Conservation (phyloP, 2,888 invertebrate genomes). For the Helobdella robusta region DNA sequence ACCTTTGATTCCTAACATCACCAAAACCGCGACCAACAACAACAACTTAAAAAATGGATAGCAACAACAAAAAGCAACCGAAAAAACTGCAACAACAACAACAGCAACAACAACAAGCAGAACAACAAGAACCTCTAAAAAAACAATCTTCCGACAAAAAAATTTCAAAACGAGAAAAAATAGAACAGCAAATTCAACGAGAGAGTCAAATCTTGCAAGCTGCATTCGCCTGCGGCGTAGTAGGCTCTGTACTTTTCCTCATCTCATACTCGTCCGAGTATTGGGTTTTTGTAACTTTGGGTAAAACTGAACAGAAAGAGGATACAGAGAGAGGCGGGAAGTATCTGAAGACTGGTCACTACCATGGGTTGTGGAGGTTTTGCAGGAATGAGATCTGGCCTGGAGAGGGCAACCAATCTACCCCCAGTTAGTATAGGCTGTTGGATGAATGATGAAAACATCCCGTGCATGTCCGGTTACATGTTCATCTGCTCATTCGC, state of each 20-base stretch:
- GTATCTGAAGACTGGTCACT: conserved; percentile 25
- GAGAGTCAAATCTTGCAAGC: conserved; percentile 17
- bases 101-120: neutral
- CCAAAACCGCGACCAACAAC: no score
- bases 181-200: neutral
- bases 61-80: neutral
- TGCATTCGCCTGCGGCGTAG: conserved; percentile 20
- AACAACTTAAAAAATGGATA: no score
- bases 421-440: no score
- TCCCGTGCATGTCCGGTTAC: no score
- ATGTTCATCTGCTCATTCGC: no score
- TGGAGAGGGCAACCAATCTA: neutral
- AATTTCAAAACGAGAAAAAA: neutral
- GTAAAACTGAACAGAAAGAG: neutral
- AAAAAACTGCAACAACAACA: neutral
- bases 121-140: neutral
- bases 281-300: conserved; percentile 25
- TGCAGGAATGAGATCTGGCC: conserved; percentile 26
- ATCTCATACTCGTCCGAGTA: conserved; percentile 23
- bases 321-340: conserved; percentile 18
- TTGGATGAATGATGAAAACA: no score
- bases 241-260: conserved; percentile 24
- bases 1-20: no score
- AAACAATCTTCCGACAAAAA: neutral
- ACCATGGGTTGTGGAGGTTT: conserved; percentile 30